Conservation (phyloP, 2,888 invertebrate species). For the Amblyjoppa proteus region DNA sequence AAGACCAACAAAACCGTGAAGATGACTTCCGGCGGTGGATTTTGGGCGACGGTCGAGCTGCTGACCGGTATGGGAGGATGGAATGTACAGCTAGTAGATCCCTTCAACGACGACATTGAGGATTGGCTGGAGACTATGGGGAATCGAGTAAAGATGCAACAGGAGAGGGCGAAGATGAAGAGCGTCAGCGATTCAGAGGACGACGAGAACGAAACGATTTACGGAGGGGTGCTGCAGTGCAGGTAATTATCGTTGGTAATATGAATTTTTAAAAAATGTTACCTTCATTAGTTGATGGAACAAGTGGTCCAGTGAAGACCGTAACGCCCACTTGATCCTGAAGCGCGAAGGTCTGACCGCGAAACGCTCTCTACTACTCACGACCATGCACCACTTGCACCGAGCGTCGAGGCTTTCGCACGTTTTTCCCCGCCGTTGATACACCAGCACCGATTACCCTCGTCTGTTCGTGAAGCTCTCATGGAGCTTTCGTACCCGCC, state of each 20-base stretch:
- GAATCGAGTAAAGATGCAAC: conserved; percentile 70
- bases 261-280: not conserved
- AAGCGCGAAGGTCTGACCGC: not conserved
- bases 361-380: not conserved
- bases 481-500: conserved; percentile 30
- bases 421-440: conserved; percentile 32
- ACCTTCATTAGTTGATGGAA: not conserved
- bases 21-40: conserved; percentile 85
- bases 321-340: not conserved
- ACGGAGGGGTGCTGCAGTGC: conserved; percentile 63
- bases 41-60: conserved; percentile 89
- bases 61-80: conserved; percentile 78
- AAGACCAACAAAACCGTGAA: conserved; percentile 1
- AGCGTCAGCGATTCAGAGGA: conserved; percentile 50
- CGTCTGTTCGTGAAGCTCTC: not conserved
- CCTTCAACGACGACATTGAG: conserved; percentile 76
- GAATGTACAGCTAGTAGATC: conserved; percentile 54
- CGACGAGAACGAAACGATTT: conserved; percentile 30
- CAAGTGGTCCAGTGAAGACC: not conserved
- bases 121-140: conserved; percentile 79
- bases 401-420: not conserved
- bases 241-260: conserved; percentile 58
- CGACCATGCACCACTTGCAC: not conserved
- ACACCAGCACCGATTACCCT: conserved; percentile 11
- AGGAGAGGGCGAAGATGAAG: conserved; percentile 60